Evolutionary conservation across 2,113 vertebrate genomes (phyloP).

Genomic region (Pedetes capensis): DNA sequence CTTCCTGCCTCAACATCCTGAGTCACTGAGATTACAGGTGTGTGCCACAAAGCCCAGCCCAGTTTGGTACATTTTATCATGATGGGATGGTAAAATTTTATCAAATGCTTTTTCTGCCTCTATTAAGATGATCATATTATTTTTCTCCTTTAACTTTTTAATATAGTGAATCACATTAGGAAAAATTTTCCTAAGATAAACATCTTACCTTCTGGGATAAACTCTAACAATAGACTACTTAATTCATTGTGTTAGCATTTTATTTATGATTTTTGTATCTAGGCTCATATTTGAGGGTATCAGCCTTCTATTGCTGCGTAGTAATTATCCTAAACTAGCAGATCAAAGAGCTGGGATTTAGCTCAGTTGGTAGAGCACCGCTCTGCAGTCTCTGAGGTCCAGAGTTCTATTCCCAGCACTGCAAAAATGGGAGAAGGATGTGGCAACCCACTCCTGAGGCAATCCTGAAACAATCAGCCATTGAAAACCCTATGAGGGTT

Average conservation of each 20-base stretch:
- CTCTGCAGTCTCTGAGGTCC: too few relatives aligned
- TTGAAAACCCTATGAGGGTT: too few relatives aligned
- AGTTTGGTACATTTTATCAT: not conserved
- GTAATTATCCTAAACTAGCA: not conserved
- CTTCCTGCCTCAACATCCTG: too few relatives aligned
- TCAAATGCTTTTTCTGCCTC: constrained; percentile 10
- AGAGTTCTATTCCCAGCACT: too few relatives aligned
- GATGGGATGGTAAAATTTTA: not conserved
- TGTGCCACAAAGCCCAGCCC: too few relatives aligned
- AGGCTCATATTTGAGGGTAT: not conserved
- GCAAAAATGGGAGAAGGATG: too few relatives aligned
- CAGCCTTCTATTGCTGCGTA: not conserved
- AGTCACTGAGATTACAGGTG: too few relatives aligned
- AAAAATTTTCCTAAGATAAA: constrained; percentile 9
- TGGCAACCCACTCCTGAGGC: too few relatives aligned
- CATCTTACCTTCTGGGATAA: not conserved
- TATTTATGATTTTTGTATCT: not conserved
- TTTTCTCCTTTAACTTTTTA: constrained; percentile 13
- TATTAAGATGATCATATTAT: not conserved
- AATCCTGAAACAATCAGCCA: too few relatives aligned
- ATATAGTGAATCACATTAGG: not conserved
- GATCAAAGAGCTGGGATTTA: too few relatives aligned
- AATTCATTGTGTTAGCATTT: too few relatives aligned
- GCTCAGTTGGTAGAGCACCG: too few relatives aligned
- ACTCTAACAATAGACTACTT: not conserved